Percentiles rank a stretch among this genome's conserved stretches.
These are phyloP conservation scores for Cettia cetti DNA, from an alignment of 2,113 vertebrate genomes.

Conservation along the genomic window DNA sequence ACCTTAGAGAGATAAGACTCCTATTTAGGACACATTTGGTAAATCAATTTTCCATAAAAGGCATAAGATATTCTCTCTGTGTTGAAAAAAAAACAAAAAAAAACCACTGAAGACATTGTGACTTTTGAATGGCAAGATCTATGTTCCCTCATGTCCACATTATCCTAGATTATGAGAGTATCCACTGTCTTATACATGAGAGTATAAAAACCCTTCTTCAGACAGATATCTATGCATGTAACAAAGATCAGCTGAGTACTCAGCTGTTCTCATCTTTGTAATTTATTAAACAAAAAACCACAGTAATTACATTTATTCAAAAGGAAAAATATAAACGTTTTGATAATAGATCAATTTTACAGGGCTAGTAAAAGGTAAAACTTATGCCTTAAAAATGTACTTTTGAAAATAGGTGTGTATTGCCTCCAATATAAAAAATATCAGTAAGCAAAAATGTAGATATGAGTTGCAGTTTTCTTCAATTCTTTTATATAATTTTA, in stretches of 20 bases:
- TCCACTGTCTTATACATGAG: not conserved
- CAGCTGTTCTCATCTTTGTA: not conserved
- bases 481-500: not conserved
- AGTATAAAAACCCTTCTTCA: not conserved
- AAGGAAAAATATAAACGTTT: not conserved
- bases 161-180: not conserved
- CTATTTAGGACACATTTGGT: not conserved
- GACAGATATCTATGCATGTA: not conserved
- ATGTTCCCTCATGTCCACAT: not conserved
- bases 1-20: not conserved
- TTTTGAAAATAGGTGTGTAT: not conserved
- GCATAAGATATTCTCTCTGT: not conserved
- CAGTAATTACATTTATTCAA: not conserved
- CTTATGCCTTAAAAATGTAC: not conserved
- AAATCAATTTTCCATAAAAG: not conserved
- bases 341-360: not conserved
- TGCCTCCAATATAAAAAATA: not conserved
- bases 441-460: not conserved
- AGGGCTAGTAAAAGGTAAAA: not conserved
- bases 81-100: not conserved
- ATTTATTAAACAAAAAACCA: not conserved
- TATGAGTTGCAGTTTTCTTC: not conserved
- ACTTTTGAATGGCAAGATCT: not conserved
- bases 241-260: not conserved
- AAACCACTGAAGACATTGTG: rapidly evolving